Percentiles rank a stretch among this genome's conserved stretches.
Evolutionary conservation across 1,140 invertebrate genomes (phyloP).

Genomic region (Zeugodacus cucurbitae): DNA sequence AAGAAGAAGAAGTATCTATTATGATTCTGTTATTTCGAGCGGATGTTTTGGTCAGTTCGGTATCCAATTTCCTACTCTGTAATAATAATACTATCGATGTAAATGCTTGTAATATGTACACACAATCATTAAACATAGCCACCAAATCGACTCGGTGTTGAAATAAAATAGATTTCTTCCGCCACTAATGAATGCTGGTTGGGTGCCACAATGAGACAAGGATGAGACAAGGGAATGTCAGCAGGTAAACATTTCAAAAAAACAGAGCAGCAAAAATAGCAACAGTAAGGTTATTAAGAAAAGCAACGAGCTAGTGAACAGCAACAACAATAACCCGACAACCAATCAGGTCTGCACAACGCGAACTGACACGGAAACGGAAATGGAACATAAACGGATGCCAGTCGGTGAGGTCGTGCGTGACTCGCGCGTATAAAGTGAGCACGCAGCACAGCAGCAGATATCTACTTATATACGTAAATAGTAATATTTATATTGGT

Average conservation of each 20-base stretch:
- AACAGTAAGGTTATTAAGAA: not conserved
- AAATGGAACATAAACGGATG: constrained; percentile 59
- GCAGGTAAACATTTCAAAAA: not conserved
- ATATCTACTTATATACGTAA: not conserved
- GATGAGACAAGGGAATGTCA: not conserved
- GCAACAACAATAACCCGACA: not conserved
- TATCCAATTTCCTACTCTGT: too few relatives aligned
- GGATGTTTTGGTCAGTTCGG: too few relatives aligned
- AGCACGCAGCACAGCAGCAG: not conserved
- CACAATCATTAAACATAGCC: too few relatives aligned
- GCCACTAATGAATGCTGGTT: constrained; percentile 39
- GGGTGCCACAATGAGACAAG: not conserved
- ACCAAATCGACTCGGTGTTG: constrained; percentile 41
- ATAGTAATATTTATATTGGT: not conserved
- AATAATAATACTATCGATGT: too few relatives aligned
- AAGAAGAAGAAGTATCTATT: too few relatives aligned
- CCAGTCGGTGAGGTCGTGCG: constrained; percentile 45
- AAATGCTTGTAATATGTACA: too few relatives aligned
- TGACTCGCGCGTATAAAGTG: not conserved
- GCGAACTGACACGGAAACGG: constrained; percentile 53
- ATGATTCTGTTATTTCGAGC: too few relatives aligned
- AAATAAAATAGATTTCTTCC: constrained; percentile 55
- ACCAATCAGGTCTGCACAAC: constrained; percentile 43
- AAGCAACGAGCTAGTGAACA: not conserved
- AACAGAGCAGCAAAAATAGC: not conserved